Base-by-base conservation (phyloP, 2,113 vertebrate species). In the Siphamia tubifer region DNA sequence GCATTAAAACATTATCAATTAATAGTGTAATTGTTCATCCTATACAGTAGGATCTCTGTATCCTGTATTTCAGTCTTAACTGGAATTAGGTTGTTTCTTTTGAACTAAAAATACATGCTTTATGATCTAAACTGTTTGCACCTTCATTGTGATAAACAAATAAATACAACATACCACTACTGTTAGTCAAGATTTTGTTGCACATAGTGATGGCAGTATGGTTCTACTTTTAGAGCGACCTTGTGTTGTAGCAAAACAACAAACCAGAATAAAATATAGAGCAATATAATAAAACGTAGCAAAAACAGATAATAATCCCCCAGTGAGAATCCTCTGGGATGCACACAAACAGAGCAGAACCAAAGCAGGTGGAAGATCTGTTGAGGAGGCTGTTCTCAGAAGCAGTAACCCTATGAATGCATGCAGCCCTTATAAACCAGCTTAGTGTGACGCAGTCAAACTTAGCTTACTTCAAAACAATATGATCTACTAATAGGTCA, bases 401-500 rank as follows among this genome's bases (percentile, higher is more conserved):
- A 23, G 28, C 63, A 53, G 32, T 31, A 6, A 10, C 5, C 6
- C 2, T 12, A 11, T 1, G 4, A 42, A 51, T 36, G 43, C 9
- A 28, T 11, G 1, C 28, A 28, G 10, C 21, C 28, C 34, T 1
- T 9, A 9, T 25, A 32, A 51, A 57, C 10, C 6, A 31, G n/a
- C 43, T 10, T 17, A 28, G 31, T 19, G 27, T 45, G 54, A 54
- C 39, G 54, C 17, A 23, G 11, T 31, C 47, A 12, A 0, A 19
- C 17, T 38, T 4, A 16, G 10, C 20, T 54, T 17, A 36, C 40
- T 63, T 43, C 12, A 64, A 58, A 80, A 64, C 64, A 64, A 17
- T 11, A 15, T 16, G 47, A 39, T 69, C 68, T 51, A 32, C 28
- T 68, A 73, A 49, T 13, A 34, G 34, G 16, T 23, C 70, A 45